A percentile compares a stretch with the other conserved stretches of the same genome.
Evolutionary conservation across 1,140 invertebrate genomes (phyloP).

Genomic region (Rhopalosiphum padi): DNA sequence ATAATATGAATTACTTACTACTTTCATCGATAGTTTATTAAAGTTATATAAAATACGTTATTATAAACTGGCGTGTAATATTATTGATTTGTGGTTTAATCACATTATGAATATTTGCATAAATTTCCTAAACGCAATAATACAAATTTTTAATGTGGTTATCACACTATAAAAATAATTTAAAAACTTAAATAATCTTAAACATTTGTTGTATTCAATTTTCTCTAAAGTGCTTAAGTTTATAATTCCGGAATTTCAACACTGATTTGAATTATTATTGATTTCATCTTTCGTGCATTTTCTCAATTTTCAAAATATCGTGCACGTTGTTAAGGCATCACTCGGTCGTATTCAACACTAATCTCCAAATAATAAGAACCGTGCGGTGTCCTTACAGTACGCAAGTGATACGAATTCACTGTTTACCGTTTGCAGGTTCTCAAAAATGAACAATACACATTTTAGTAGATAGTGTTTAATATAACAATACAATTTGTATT

Average conservation of each 20-base stretch:
- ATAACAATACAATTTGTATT: slow-evolving; percentile 10
- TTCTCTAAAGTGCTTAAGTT: background rate
- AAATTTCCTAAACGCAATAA: background rate
- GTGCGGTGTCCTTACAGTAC: background rate
- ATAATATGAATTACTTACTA: background rate
- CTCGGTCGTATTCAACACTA: background rate
- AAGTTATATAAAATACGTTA: background rate
- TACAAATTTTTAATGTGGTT: background rate
- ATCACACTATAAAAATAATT: background rate
- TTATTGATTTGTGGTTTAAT: no score
- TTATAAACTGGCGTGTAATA: background rate
- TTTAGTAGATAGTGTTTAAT: background rate
- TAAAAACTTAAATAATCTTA: background rate
- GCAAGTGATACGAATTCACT: background rate
- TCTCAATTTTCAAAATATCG: background rate
- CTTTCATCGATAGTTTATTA: background rate
- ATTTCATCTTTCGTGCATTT: background rate
- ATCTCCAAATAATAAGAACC: background rate
- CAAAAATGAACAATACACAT: background rate
- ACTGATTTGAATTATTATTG: background rate
- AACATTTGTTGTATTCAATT: background rate
- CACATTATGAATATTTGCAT: background rate
- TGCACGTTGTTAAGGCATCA: background rate
- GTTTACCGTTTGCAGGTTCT: background rate
- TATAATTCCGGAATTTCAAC: background rate